Evolutionary conservation across 2,888 invertebrate species (phyloP), one percentile per base, ranked within the genome.

Genomic region (Scaptomyza tumidula): DNA sequence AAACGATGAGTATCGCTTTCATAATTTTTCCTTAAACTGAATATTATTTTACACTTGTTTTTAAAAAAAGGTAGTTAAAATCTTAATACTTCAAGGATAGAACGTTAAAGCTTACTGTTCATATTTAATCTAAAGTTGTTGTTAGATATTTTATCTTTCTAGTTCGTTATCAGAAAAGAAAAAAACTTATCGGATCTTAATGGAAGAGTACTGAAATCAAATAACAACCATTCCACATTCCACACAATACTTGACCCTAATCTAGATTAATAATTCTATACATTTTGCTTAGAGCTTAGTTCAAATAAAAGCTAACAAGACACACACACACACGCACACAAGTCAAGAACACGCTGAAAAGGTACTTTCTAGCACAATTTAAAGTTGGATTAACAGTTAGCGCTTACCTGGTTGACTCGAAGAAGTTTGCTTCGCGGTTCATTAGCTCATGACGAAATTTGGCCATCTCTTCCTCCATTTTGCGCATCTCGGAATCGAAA

Each of bases 401-500:
- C 19, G 29, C 62, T 68, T 70, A 97, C 97, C 97, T 97, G 89
- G 97, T 96, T 92, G 95, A 96, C 93, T 97, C 96, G 93, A 97
- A 97, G 94, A 97, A 97, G 91, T 97, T 96, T 90, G 96, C 96
- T 93, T 98, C 98, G 90, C 97, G 95, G 93, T 97, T 97, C 96
- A 98, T 97, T 77, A 98, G 94, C 92, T 98, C 97, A 80, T 96
- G 96, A 89, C 98, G 95, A 94, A 98, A 98, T 93, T 96, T 96
- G 92, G 96, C 96, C 98, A 98, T 98, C 93, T 98, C 98, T 90
- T 98, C 98, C 94, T 99, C 98, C 97, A 99, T 98, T 93, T 98
- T 97, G 90, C 96, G 95, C 98, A 99, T 98, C 94, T 99, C 98
- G 77, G 96, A 96, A 93, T 98, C 98, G 93, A 98, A 98, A 86